phyloP scores from a whole-genome alignment of 2,797 vertebrate species.

The Xiphophorus birchmanni region DNA sequence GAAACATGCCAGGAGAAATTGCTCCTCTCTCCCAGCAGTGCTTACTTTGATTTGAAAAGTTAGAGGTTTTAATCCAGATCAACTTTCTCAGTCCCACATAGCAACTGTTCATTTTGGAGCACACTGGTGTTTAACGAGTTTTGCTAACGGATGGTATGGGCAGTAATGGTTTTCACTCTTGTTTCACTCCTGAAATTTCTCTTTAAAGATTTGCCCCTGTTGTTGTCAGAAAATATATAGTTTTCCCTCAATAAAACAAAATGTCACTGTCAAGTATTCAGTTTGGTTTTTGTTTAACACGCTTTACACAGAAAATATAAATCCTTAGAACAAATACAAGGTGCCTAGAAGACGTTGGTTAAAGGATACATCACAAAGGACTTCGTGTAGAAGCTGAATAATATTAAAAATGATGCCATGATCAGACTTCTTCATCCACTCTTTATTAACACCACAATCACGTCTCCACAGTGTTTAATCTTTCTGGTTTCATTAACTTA shows the following conservation, averaged over 20 bases:
- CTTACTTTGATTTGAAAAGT: constrained; percentile 8
- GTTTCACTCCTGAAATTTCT: not conserved
- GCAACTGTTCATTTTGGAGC: not conserved
- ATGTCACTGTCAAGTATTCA: not conserved
- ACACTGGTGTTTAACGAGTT: not conserved
- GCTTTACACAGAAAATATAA: not conserved
- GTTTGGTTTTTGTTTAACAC: not conserved
- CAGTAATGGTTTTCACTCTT: not conserved
- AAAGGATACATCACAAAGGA: not conserved
- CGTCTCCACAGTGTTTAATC: not conserved
- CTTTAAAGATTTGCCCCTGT: not conserved
- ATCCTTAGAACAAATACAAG: not conserved
- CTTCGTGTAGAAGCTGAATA: not conserved
- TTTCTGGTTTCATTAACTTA: not conserved
- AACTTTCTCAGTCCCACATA: not conserved
- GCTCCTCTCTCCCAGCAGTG: constrained; percentile 1
- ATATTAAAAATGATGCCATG: not conserved
- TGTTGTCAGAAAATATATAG: not conserved
- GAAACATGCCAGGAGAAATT: constrained; percentile 3
- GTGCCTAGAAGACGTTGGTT: not conserved
- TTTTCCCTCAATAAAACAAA: not conserved
- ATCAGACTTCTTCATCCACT: not conserved
- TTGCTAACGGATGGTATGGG: not conserved
- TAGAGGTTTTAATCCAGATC: constrained; percentile 1
- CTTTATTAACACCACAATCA: not conserved